Percentiles rank a stretch among this genome's conserved stretches.
These are phyloP conservation scores for Garra rufa DNA, from an alignment of 2,113 vertebrate species.

Conservation along the genomic window DNA sequence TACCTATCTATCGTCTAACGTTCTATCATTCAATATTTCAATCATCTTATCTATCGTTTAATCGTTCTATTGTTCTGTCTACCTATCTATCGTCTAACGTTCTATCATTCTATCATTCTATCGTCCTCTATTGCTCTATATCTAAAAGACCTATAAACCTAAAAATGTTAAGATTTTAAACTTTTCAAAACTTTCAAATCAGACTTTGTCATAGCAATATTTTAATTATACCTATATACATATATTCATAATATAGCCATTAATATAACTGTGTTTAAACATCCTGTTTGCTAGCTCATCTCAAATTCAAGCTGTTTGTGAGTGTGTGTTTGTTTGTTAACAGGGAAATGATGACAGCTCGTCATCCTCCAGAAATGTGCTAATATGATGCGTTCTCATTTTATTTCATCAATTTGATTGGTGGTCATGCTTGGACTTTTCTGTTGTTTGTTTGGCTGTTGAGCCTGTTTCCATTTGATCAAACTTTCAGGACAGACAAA, in stretches of 20 bases:
- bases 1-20: no score
- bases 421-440: not conserved
- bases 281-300: not conserved
- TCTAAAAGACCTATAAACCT: no score
- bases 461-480: not conserved
- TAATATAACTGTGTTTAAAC: no score
- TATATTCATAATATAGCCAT: no score
- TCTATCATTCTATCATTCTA: no score
- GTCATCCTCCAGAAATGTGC: constrained; percentile 5
- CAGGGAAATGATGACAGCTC: not conserved
- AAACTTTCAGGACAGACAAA: not conserved
- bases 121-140: no score
- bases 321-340: not conserved
- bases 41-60: no score
- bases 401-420: no score
- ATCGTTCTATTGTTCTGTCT: no score
- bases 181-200: not conserved
- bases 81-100: no score
- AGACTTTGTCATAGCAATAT: not conserved
- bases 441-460: not conserved
- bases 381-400: not conserved
- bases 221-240: not conserved
- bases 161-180: no score
- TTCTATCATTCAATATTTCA: no score
- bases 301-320: not conserved